Evolutionary conservation across 2,888 invertebrate genomes (phyloP).

Genomic region (Tillus elongatus): DNA sequence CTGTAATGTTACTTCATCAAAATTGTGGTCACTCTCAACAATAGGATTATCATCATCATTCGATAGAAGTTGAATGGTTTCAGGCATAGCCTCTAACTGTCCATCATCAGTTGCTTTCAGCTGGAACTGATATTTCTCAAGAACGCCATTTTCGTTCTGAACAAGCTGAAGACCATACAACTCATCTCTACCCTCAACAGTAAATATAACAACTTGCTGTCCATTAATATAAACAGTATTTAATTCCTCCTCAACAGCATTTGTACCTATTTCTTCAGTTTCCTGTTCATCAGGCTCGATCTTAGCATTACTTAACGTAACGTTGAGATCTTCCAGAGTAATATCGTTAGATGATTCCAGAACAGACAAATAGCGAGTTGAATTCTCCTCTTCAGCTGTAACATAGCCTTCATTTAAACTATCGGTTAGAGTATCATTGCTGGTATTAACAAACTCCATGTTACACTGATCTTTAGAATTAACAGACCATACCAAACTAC

Average conservation of each 20-base stretch:
- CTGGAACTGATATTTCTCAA: conserved; percentile 39
- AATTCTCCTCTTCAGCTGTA: conserved; percentile 29
- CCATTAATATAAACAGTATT: conserved; percentile 14
- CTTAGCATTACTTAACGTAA: conserved; percentile 20
- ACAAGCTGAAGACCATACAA: conserved; percentile 37
- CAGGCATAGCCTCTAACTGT: conserved; percentile 37
- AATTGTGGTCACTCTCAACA: too few relatives aligned
- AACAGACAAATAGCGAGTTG: conserved; percentile 36
- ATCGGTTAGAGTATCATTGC: conserved; percentile 24
- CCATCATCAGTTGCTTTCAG: conserved; percentile 32
- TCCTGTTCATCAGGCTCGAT: conserved; percentile 20
- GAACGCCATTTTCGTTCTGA: conserved; percentile 37
- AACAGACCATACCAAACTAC: too few relatives aligned
- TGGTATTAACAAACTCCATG: conserved; percentile 18
- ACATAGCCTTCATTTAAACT: conserved; percentile 32
- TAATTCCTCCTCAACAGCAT: conserved; percentile 16
- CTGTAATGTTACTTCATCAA: too few relatives aligned
- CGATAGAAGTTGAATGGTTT: conserved; percentile 34
- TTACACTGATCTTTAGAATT: too few relatives aligned
- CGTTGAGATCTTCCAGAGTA: conserved; percentile 27
- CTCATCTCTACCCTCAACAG: conserved; percentile 36
- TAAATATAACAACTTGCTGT: conserved; percentile 34
- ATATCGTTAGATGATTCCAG: conserved; percentile 30
- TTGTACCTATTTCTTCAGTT: conserved; percentile 12
- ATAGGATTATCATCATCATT: conserved; percentile 19